Evolutionary conservation across 2,888 invertebrate genomes (phyloP), one percentile per base, ranked within the genome.

Genomic region (Congeria kusceri): DNA sequence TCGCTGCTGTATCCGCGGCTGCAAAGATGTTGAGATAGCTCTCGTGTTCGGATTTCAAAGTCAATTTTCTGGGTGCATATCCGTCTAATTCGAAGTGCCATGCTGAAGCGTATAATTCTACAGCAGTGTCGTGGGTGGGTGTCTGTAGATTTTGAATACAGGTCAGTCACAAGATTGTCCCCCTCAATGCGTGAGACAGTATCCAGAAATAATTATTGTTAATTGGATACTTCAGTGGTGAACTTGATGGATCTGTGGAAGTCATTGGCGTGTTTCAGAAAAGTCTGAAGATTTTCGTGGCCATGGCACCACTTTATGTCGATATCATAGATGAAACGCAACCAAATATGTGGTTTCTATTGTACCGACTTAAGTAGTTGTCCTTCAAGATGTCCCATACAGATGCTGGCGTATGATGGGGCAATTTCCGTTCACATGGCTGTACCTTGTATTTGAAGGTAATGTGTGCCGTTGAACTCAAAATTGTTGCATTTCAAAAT

Each of bases 341-440:
- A 49, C 65, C 67, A 80, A 13, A 70, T 15, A 13, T 32, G 23
- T 15, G 77, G 80, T 65, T 58, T 44, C 7, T 59, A 18, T 3
- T 66, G 61, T 11, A 49, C 39, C 1, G 49, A 47, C 7, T 23
- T 11, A 23, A 83, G 62, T 5, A 70, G 27, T n/a, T 62, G 20
- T 46, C 59, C 18, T 65, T 83, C 80, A 20, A 77, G 44, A n/a
- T 74, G 13, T 13, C 76, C 73, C 78, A 78, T 76, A 39, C 79
- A 83, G 13, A 83, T 59, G 39, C 64, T 70, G 20, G 75, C 75
- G 63, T 77, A 79, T 0, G 68, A 58, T 11, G 77, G 79, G 13
- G 83, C 79, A 57, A 78, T 68, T 57, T 66, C 23, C 65, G 78
- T 3, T 79, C 85, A 83, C 78, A 78, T 27, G 76, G 73, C 7